Evolutionary conservation across 2,888 invertebrate genomes (phyloP).

Genomic region (Acanthopleura granulata): DNA sequence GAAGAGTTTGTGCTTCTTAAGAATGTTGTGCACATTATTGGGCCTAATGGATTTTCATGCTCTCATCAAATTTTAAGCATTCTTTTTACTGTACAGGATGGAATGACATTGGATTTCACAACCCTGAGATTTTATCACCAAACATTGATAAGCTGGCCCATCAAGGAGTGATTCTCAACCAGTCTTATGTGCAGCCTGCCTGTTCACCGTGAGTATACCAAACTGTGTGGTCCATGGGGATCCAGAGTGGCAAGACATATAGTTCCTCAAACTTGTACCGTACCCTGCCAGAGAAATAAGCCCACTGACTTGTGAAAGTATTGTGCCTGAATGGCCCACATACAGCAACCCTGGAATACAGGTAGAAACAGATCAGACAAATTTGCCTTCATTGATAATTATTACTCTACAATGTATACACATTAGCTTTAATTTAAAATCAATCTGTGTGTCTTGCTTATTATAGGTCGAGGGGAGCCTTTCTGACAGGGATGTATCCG

Average conservation of each 20-base stretch:
- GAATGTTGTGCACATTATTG: too few species aligned
- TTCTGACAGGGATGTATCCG: slow-evolving; percentile 29
- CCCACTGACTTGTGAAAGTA: too few species aligned
- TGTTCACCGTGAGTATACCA: slow-evolving; percentile 65
- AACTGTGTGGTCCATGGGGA: slow-evolving; percentile 14
- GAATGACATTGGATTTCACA: slow-evolving; percentile 68
- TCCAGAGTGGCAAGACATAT: neutral
- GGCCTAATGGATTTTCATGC: too few species aligned
- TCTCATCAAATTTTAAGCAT: neutral
- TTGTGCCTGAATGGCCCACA: neutral
- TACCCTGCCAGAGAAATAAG: too few species aligned
- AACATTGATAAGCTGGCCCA: slow-evolving; percentile 63
- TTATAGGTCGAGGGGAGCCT: slow-evolving; percentile 27
- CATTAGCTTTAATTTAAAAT: too few species aligned
- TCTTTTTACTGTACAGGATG: slow-evolving; percentile 47
- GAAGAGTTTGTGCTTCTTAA: too few species aligned
- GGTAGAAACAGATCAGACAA: too few species aligned
- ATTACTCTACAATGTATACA: too few species aligned
- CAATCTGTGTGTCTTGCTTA: neutral
- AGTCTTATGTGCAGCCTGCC: slow-evolving; percentile 67
- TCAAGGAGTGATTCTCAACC: slow-evolving; percentile 62
- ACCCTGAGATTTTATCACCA: slow-evolving; percentile 66
- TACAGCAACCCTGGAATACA: neutral
- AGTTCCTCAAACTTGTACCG: too few species aligned
- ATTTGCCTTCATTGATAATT: too few species aligned